A percentile compares a stretch with the other conserved stretches of the same genome.
Conservation (phyloP, 2,888 invertebrate species). For the Macrophya alboannulata region DNA sequence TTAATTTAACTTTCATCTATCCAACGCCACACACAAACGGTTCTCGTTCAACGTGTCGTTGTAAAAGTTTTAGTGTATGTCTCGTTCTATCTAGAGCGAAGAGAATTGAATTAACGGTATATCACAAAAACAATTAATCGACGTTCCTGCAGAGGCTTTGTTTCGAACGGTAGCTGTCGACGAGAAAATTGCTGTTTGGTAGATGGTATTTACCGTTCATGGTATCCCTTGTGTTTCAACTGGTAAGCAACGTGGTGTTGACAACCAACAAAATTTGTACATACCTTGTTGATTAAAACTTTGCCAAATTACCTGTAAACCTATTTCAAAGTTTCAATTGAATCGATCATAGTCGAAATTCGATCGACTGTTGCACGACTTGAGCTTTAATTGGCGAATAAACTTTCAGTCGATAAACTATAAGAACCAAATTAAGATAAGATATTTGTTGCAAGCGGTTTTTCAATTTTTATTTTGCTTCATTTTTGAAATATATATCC, state of each 20-base stretch:
- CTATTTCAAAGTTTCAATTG: not conserved
- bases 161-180: slow-evolving; percentile 16
- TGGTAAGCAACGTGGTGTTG: not conserved
- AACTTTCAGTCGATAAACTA: not conserved
- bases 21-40: not conserved
- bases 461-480: not conserved
- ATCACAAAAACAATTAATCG: slow-evolving; percentile 32
- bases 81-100: not conserved
- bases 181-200: not conserved
- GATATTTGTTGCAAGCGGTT: not conserved
- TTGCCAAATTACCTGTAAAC: not conserved
- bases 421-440: not conserved
- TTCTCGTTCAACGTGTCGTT: not conserved
- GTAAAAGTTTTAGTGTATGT: too few relatives aligned
- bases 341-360: slow-evolving; percentile 1
- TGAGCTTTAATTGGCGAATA: not conserved
- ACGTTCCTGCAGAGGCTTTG: slow-evolving; percentile 19
- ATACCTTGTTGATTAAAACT: not conserved
- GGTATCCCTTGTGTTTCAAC: slow-evolving; percentile 12
- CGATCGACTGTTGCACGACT: not conserved
- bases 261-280: not conserved
- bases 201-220: not conserved
- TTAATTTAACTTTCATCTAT: not conserved
- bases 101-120: slow-evolving; percentile 33
- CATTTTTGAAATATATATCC: not conserved